phyloP scores from a whole-genome alignment of 2,888 invertebrate species.

The Caenorhabditis sp. region DNA sequence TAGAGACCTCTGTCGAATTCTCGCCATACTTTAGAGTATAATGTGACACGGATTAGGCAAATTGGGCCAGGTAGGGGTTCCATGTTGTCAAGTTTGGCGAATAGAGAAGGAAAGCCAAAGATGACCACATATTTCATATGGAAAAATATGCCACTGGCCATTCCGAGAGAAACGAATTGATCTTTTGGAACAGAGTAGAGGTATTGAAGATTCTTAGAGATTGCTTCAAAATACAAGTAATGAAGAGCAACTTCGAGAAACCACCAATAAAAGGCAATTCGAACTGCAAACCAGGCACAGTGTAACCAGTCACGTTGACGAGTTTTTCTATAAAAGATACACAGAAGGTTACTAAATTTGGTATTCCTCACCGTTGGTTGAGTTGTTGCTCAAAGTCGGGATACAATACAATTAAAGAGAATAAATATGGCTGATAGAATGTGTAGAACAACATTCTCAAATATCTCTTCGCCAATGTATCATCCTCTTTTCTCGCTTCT shows the following conservation, averaged over 20 bases:
- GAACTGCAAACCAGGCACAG: conserved; percentile 47
- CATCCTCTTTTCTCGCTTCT: conserved; percentile 44
- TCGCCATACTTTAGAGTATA: conserved; percentile 71
- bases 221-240: conserved; percentile 72
- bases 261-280: conserved; percentile 72
- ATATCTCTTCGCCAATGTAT: conserved; percentile 36
- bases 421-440: conserved; percentile 73
- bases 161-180: conserved; percentile 67
- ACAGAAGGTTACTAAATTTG: background rate
- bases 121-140: conserved; percentile 74
- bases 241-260: conserved; percentile 71
- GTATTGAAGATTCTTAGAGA: conserved; percentile 60
- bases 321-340: conserved; percentile 22
- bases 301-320: conserved; percentile 47
- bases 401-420: conserved; percentile 72
- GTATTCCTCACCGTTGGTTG: too few species aligned
- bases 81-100: conserved; percentile 73
- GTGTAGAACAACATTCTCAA: conserved; percentile 72
- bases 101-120: conserved; percentile 72
- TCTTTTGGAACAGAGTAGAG: conserved; percentile 60
- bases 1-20: background rate
- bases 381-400: conserved; percentile 68
- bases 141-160: conserved; percentile 73
- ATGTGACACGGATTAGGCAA: conserved; percentile 73
- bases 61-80: conserved; percentile 72